phyloP scores from a whole-genome alignment of 2,888 invertebrate genomes.

The Luperina testacea region DNA sequence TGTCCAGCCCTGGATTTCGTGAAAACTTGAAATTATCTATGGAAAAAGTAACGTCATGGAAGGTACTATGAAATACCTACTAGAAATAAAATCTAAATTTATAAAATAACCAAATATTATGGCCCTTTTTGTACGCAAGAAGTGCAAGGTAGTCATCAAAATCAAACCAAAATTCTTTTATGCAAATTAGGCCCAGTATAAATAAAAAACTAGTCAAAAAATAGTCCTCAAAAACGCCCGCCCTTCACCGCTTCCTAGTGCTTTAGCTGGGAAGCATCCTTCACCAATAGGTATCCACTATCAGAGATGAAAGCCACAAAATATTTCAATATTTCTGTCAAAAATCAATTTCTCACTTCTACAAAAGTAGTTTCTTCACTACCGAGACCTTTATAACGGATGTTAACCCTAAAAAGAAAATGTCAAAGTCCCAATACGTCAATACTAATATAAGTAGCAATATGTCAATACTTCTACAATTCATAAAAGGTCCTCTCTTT shows the following conservation, averaged over 20 bases:
- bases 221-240: too few species aligned
- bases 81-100: background rate
- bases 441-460: slow-evolving; percentile 3
- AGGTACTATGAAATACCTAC: background rate
- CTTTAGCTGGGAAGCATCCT: background rate
- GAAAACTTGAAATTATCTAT: background rate
- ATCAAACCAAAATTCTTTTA: background rate
- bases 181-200: too few species aligned
- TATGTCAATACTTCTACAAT: slow-evolving; percentile 55
- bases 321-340: slow-evolving; percentile 12
- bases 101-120: background rate
- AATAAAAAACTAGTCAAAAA: too few species aligned
- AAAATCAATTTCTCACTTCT: slow-evolving; percentile 23
- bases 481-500: slow-evolving; percentile 50
- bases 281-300: background rate
- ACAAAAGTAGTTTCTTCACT: slow-evolving; percentile 13
- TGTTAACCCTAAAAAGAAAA: slow-evolving; percentile 39
- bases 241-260: background rate
- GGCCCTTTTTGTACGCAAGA: too few species aligned
- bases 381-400: slow-evolving; percentile 40
- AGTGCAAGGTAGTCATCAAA: background rate
- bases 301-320: background rate
- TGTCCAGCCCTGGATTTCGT: background rate
- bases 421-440: slow-evolving; percentile 18
- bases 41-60: background rate